phyloP scores from a whole-genome alignment of 2,113 vertebrate genomes.

The Brachypteracias leptosomus region DNA sequence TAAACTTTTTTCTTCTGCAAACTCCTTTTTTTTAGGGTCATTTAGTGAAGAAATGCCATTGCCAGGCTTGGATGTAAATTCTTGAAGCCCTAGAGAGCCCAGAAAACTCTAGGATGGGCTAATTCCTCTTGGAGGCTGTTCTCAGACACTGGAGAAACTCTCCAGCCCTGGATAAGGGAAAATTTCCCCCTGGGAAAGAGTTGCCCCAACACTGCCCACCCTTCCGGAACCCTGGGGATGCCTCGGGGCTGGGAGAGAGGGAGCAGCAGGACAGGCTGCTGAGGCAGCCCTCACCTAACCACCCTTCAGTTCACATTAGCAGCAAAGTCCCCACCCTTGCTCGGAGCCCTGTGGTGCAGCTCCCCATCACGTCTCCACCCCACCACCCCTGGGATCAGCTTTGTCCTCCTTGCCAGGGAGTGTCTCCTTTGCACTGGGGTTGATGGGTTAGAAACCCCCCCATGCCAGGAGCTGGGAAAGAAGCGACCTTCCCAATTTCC shows the following conservation, averaged over 20 bases:
- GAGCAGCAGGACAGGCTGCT: background rate
- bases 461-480: background rate
- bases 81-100: background rate
- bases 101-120: background rate
- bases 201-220: background rate
- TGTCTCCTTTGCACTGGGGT: rapidly evolving
- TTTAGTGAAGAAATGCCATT: background rate
- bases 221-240: background rate
- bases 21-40: background rate
- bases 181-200: background rate
- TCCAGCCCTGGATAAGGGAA: background rate
- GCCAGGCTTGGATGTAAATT: background rate
- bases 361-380: background rate
- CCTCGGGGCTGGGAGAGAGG: background rate
- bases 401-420: background rate
- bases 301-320: slow-evolving; percentile 34
- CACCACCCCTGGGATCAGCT: background rate
- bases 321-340: background rate
- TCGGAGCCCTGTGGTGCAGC: background rate
- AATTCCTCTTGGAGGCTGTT: background rate
- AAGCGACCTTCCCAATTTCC: background rate
- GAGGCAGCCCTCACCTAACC: background rate
- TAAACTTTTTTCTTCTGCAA: background rate
- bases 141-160: background rate
- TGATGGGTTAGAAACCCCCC: background rate